Evolutionary conservation across 2,888 invertebrate species (phyloP), one percentile per base, ranked within the genome.

Genomic region (Yponomeuta evonymella): DNA sequence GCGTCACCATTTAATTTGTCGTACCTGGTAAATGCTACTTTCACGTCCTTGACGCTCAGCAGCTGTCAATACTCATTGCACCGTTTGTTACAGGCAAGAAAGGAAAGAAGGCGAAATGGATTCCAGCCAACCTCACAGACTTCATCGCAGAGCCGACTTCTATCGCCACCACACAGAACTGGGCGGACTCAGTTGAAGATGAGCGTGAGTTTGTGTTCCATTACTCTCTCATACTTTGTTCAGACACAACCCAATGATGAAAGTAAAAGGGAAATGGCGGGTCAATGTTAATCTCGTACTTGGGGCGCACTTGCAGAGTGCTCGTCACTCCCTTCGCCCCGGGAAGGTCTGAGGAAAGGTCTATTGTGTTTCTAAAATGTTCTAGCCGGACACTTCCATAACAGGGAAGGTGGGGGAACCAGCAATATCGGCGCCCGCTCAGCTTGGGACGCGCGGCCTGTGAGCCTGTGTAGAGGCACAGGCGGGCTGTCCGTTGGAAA

Each of bases 181-280:
- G 98, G 96, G 97, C 96, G 69, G 96, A 97, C 79, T 95, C 97
- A 81, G 95, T 96, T 78, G 98, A 97, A 81, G 96, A 96, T 79
- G 95, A 95, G 88, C 95, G 95, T 94, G 93, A 94, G 92, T 88
- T 65, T 64, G 67, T 73, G 62, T 69, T 51, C n/a, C 48, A 36
- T 66, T 65, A 58, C 15, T 67, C 30, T 48, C 9, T 43, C 67
- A 36, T 62, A 9, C 36, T 23, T 12, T 66, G 3, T 58, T 12
- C 15, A 64, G n/a, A 8, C 23, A 48, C 23, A 48, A 84, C 88
- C 90, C 90, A 74, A 83, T 92, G 92, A 92, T 92, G 92, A 91
- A 77, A 64, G 72, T 69, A 77, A 15, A 76, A 81, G 89, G 90
- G 90, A 76, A 88, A 90, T 80, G 88, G 85, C 87, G 88, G 93